Conservation (phyloP, 2,888 invertebrate genomes). For the Melipona beecheii region DNA sequence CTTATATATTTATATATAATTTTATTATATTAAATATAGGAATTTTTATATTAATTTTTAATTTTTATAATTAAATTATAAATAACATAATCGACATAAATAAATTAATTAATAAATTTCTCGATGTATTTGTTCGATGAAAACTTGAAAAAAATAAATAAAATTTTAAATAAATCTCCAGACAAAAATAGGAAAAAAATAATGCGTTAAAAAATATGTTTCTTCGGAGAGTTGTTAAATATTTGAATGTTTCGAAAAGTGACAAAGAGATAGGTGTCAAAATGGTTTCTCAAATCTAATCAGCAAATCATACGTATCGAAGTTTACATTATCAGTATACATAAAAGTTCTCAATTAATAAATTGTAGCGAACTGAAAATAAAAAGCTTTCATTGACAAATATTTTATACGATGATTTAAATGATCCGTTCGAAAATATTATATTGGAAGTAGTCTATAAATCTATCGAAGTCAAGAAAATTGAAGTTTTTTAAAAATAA, state of each 20-base stretch:
- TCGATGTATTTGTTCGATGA: not conserved
- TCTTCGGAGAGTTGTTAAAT: conserved; percentile 21
- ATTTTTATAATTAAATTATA: not conserved
- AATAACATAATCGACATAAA: not conserved
- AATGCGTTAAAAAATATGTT: not conserved
- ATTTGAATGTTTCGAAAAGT: conserved; percentile 47
- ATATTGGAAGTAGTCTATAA: not conserved
- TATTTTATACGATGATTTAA: conserved; percentile 4
- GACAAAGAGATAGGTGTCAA: conserved; percentile 43
- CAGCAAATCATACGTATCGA: conserved; percentile 55
- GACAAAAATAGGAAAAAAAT: not conserved
- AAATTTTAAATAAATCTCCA: not conserved
- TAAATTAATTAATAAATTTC: not conserved
- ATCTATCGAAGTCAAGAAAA: conserved; percentile 1
- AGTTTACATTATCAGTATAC: conserved; percentile 48
- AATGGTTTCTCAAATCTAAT: conserved; percentile 59
- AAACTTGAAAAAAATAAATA: not conserved
- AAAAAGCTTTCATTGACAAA: conserved; percentile 16
- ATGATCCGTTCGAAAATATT: conserved; percentile 8
- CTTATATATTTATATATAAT: not conserved
- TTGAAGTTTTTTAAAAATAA: conserved; percentile 26
- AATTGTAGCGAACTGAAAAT: conserved; percentile 57
- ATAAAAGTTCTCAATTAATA: conserved; percentile 61
- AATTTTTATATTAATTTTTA: not conserved
- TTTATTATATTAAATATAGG: not conserved